Evolutionary conservation across 2,113 vertebrate species (phyloP).

Genomic region (Crotalus helleri): DNA sequence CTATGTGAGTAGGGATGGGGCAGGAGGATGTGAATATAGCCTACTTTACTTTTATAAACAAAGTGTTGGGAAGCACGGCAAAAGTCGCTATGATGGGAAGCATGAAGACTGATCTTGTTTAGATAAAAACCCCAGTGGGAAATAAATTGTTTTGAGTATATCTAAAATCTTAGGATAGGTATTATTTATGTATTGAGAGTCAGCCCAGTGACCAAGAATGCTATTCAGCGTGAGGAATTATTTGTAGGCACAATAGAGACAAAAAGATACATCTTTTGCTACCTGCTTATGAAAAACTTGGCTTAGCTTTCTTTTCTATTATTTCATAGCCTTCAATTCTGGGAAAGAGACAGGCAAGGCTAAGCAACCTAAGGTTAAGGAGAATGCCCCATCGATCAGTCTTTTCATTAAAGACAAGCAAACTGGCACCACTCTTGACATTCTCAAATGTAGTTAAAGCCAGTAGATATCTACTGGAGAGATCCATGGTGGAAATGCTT

Average conservation of each 20-base stretch:
- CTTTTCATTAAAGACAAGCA: conserved; percentile 21
- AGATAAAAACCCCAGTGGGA: conserved; percentile 51
- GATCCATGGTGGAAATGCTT: not conserved
- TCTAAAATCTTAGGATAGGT: conserved; percentile 43
- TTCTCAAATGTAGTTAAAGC: conserved; percentile 13
- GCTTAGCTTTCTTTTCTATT: not conserved
- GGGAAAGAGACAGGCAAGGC: not conserved
- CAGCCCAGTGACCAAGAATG: conserved; percentile 20
- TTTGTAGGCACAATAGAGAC: conserved; percentile 9
- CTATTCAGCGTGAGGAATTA: conserved; percentile 51
- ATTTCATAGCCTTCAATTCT: not conserved
- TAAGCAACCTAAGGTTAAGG: conserved; percentile 19
- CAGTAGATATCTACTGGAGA: not conserved
- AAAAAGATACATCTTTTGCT: not conserved
- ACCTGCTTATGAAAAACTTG: conserved; percentile 16
- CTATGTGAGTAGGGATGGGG: not conserved
- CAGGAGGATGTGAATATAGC: not conserved
- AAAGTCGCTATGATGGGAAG: not conserved
- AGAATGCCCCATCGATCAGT: conserved; percentile 3
- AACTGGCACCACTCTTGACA: not conserved
- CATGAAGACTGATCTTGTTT: conserved; percentile 55
- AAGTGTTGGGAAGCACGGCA: not conserved
- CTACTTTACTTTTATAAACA: not conserved
- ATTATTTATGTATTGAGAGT: conserved; percentile 46
- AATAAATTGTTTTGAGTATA: conserved; percentile 44